Percentiles rank a stretch among this genome's conserved stretches.
phyloP scores from a whole-genome alignment of 2,888 invertebrate species.

The Melikaiella ostensackeni region DNA sequence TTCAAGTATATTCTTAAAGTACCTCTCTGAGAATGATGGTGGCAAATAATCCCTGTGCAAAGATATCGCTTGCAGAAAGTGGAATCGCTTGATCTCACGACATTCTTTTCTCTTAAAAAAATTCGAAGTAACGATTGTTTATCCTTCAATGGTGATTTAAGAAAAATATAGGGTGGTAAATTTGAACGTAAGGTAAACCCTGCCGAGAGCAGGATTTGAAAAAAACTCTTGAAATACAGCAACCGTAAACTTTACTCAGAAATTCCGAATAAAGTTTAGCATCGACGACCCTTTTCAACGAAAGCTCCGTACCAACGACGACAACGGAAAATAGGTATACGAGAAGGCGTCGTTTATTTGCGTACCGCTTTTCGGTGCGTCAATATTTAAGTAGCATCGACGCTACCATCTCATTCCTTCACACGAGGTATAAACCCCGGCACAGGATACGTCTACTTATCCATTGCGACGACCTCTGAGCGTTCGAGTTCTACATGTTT shows the following conservation, averaged over 20 bases:
- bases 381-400: slow-evolving; percentile 37
- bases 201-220: neutral
- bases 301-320: slow-evolving; percentile 3
- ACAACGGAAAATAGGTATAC: slow-evolving; percentile 6
- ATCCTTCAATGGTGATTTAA: neutral
- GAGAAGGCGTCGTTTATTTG: slow-evolving; percentile 32
- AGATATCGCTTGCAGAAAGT: too few species aligned
- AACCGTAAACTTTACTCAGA: neutral
- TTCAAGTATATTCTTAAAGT: neutral
- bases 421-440: slow-evolving; percentile 13
- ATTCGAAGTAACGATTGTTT: neutral
- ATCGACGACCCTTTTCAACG: slow-evolving; percentile 11
- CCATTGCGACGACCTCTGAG: slow-evolving; percentile 25
- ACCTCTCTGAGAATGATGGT: too few species aligned
- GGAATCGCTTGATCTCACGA: neutral
- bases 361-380: slow-evolving; percentile 26
- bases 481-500: slow-evolving; percentile 7
- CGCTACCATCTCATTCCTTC: slow-evolving; percentile 21
- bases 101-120: neutral
- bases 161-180: neutral
- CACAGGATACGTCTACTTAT: slow-evolving; percentile 19
- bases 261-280: slow-evolving; percentile 22
- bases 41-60: too few species aligned
- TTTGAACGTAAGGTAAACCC: neutral
- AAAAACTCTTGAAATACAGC: neutral